A percentile compares a stretch with the other conserved stretches of the same genome.
Conservation (phyloP, 2,888 invertebrate genomes). For the Tiphia femorata region DNA sequence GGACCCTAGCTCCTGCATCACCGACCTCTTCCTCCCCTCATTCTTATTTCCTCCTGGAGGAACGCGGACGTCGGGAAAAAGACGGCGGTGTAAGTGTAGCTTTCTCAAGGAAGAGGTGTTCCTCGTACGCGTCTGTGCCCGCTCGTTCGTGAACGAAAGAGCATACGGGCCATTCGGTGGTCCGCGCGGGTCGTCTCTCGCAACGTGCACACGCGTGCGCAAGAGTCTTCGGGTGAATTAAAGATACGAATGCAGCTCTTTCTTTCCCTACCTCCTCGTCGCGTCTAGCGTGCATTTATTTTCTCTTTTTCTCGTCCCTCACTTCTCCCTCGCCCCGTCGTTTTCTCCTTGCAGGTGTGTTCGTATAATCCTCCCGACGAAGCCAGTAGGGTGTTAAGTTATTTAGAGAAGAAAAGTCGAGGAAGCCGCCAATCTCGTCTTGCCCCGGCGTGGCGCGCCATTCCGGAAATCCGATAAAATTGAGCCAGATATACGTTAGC, state of each 20-base stretch:
- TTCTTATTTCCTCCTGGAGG: slow-evolving; percentile 24
- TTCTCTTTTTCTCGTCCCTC: too few relatives aligned
- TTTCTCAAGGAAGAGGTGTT: slow-evolving; percentile 22
- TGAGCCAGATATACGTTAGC: too few relatives aligned
- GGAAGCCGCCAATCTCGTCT: slow-evolving; percentile 5
- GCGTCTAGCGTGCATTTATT: too few relatives aligned
- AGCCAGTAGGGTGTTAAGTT: slow-evolving; percentile 15
- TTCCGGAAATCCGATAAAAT: too few relatives aligned
- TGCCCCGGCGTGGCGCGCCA: too few relatives aligned
- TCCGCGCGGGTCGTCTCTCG: background rate
- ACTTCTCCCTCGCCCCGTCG: too few relatives aligned
- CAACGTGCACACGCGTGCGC: slow-evolving; percentile 1
- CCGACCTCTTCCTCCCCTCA: slow-evolving; percentile 16
- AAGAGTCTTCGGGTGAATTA: slow-evolving; percentile 24
- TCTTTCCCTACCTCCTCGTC: too few relatives aligned
- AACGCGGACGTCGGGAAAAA: slow-evolving; percentile 14
- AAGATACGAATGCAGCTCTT: slow-evolving; percentile 10
- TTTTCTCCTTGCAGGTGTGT: background rate
- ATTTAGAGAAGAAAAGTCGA: slow-evolving; percentile 14
- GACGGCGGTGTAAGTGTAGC: slow-evolving; percentile 21
- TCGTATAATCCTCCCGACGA: background rate
- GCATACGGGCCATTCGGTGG: background rate
- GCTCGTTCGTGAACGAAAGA: background rate
- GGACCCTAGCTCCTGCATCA: slow-evolving; percentile 19
- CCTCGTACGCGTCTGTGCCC: background rate